These are phyloP conservation scores for Crotalus horridus DNA, from an alignment of 2,113 vertebrate species.

Conservation along the genomic window DNA sequence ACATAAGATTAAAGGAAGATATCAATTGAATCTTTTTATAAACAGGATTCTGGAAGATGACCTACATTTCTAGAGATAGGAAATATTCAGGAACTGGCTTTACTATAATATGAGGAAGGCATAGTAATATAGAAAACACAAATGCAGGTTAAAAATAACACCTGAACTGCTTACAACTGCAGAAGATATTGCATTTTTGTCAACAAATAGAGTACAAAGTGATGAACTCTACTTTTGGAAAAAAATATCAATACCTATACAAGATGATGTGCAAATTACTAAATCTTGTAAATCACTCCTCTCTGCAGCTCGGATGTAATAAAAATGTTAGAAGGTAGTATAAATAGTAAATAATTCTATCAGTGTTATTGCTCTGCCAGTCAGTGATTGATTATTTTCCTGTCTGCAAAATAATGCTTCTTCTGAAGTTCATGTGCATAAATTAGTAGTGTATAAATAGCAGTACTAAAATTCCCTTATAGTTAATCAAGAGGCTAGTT, in stretches of 20 bases:
- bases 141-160: neutral
- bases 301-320: neutral
- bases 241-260: neutral
- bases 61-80: neutral
- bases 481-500: neutral
- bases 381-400: neutral
- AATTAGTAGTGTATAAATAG: neutral
- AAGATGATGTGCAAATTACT: neutral
- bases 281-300: neutral
- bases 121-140: neutral
- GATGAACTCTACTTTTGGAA: neutral
- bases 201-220: neutral
- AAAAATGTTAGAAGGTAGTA: neutral
- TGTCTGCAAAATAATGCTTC: neutral
- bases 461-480: neutral
- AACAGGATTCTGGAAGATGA: neutral
- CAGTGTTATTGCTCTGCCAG: neutral
- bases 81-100: neutral
- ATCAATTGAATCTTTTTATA: neutral
- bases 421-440: neutral
- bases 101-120: neutral
- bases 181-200: neutral
- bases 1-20: neutral
- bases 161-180: neutral
- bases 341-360: neutral